Percentiles rank a stretch among this genome's conserved stretches.
Conservation (phyloP, 2,113 vertebrate genomes). For the Dasyprocta punctata region DNA sequence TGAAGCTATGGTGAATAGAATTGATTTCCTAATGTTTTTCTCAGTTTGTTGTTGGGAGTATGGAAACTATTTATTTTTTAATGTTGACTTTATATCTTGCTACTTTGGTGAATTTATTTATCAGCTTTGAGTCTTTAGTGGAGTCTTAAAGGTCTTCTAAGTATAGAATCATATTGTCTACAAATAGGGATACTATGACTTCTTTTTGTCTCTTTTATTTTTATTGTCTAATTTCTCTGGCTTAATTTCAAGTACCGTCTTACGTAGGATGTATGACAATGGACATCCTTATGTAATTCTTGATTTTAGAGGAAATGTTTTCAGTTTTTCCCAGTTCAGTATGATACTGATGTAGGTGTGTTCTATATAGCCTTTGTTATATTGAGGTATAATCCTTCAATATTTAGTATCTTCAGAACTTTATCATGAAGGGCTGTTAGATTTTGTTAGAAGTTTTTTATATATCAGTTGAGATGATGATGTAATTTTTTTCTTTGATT, state of each 20-base stretch:
- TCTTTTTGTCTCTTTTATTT: neutral
- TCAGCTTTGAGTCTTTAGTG: neutral
- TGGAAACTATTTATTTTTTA: neutral
- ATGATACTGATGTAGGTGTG: neutral
- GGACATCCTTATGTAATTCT: neutral
- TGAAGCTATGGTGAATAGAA: neutral
- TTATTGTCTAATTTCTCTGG: neutral
- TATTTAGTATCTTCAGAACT: neutral
- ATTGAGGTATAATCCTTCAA: neutral
- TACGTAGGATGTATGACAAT: neutral
- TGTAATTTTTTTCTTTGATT: neutral
- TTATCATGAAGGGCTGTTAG: neutral
- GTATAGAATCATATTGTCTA: neutral
- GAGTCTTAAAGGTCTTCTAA: neutral
- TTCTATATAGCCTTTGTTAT: neutral
- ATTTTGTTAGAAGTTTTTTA: neutral
- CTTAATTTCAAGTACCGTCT: neutral
- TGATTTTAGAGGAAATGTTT: neutral
- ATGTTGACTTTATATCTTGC: neutral
- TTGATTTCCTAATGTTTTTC: neutral
- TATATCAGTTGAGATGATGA: neutral
- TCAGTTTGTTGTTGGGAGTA: neutral
- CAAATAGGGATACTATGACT: neutral
- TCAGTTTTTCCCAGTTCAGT: neutral
- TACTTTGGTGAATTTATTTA: neutral